Evolutionary conservation across 2,113 vertebrate genomes (phyloP).

Genomic region (Tamias sibiricus): DNA sequence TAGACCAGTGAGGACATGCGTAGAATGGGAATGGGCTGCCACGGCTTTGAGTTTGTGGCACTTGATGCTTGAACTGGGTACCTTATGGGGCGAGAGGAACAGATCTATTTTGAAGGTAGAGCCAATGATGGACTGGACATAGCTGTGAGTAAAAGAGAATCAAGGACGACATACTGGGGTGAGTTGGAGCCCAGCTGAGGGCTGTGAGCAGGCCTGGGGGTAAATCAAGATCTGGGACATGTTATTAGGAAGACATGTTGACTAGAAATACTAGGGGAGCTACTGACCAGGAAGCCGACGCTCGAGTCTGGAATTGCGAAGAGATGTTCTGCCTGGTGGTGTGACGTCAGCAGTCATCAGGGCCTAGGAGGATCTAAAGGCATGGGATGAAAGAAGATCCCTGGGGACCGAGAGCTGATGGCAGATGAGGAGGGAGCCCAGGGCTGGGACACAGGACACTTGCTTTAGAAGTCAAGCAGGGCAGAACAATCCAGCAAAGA

Average conservation of each 20-base stretch:
- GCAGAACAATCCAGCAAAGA: not conserved
- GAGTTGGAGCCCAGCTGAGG: not conserved
- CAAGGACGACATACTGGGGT: fast-evolving
- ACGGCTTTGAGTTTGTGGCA: not conserved
- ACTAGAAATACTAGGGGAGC: not conserved
- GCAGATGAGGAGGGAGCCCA: not conserved
- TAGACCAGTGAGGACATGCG: not conserved
- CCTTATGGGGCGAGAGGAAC: not conserved
- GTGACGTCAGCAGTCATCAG: not conserved
- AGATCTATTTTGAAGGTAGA: not conserved
- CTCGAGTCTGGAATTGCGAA: not conserved
- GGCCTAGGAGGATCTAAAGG: not conserved
- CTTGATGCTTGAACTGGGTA: not conserved
- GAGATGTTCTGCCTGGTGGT: not conserved
- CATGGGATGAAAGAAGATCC: not conserved
- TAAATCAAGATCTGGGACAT: not conserved
- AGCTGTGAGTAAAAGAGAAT: not conserved
- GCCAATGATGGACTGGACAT: fast-evolving
- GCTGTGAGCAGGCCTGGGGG: not conserved
- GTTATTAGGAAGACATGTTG: too few species aligned
- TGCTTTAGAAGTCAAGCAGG: not conserved
- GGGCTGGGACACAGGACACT: fast-evolving
- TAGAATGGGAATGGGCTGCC: not conserved
- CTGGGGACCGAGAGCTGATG: not conserved
- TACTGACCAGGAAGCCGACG: too few species aligned